These are phyloP conservation scores for Calephelis virginiensis DNA, from an alignment of 1,140 invertebrate species.

Conservation along the genomic window DNA sequence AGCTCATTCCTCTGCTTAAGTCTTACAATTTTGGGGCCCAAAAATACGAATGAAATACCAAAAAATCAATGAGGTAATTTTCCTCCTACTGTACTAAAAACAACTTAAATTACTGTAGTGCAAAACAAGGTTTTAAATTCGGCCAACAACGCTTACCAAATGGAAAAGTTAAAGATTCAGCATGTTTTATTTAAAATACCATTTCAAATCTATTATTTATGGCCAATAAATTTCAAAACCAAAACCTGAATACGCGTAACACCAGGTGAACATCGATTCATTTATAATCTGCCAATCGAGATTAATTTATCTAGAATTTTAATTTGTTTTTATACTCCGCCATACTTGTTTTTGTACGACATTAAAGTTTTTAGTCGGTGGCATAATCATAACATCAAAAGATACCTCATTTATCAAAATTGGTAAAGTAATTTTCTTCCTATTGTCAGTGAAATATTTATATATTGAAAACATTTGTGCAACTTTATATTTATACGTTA, in stretches of 20 bases:
- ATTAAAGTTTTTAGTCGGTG: too few species aligned
- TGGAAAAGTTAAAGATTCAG: conserved; percentile 1
- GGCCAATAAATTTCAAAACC: conserved; percentile 2
- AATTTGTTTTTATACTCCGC: conserved; percentile 4
- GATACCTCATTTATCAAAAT: neutral
- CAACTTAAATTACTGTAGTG: too few species aligned
- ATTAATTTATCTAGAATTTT: conserved; percentile 17
- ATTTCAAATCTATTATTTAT: conserved; percentile 15
- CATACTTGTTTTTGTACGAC: conserved; percentile 1
- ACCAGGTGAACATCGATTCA: conserved; percentile 10
- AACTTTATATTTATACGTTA: too few species aligned
- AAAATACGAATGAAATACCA: too few species aligned
- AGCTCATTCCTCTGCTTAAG: too few species aligned
- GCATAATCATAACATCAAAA: neutral
- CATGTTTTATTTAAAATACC: conserved; percentile 10
- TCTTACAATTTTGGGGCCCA: too few species aligned
- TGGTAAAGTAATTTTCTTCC: neutral
- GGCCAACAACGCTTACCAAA: neutral
- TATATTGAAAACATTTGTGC: too few species aligned
- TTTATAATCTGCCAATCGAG: conserved; percentile 14
- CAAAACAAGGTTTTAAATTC: neutral
- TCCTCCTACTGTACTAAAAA: too few species aligned
- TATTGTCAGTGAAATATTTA: neutral
- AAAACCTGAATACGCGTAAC: conserved; percentile 16
- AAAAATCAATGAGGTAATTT: too few species aligned